A percentile compares a stretch with the other conserved stretches of the same genome.
Conservation (phyloP, 2,888 invertebrate species). For the Seira ritae region DNA sequence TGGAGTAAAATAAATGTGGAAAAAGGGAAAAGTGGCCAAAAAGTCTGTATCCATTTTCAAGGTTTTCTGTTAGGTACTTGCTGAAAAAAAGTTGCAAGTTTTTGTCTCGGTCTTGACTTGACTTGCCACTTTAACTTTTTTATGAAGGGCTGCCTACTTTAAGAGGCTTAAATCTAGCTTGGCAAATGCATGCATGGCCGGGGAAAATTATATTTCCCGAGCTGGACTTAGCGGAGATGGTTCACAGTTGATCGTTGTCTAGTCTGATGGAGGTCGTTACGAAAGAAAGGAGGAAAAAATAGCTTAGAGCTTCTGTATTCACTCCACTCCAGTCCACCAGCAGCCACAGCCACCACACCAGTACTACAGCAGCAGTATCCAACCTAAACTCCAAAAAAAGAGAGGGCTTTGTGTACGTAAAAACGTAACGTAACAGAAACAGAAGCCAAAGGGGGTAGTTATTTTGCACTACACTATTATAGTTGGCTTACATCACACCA, state of each 20-base stretch:
- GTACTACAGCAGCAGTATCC: too few species aligned
- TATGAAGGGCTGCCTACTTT: constrained; percentile 17
- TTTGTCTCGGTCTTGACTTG: neutral
- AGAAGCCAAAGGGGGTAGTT: too few species aligned
- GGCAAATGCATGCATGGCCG: neutral
- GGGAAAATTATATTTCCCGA: neutral
- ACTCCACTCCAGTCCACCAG: too few species aligned
- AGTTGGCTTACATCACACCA: too few species aligned
- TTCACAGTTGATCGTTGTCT: neutral
- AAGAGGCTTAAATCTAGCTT: too few species aligned
- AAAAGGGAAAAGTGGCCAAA: constrained; percentile 22
- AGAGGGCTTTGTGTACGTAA: too few species aligned
- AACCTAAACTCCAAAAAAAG: too few species aligned
- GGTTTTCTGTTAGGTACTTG: constrained; percentile 17
- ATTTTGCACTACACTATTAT: too few species aligned
- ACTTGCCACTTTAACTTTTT: neutral
- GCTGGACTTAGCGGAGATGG: neutral
- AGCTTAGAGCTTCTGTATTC: too few species aligned
- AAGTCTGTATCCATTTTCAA: constrained; percentile 31
- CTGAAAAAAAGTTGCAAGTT: neutral
- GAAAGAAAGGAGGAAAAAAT: neutral
- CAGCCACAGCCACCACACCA: too few species aligned
- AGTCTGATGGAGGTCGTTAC: neutral
- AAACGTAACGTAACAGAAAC: too few species aligned
- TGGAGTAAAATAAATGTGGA: neutral